Conservation (phyloP, 2,113 vertebrate species). For the Oxyruncus cristatus region DNA sequence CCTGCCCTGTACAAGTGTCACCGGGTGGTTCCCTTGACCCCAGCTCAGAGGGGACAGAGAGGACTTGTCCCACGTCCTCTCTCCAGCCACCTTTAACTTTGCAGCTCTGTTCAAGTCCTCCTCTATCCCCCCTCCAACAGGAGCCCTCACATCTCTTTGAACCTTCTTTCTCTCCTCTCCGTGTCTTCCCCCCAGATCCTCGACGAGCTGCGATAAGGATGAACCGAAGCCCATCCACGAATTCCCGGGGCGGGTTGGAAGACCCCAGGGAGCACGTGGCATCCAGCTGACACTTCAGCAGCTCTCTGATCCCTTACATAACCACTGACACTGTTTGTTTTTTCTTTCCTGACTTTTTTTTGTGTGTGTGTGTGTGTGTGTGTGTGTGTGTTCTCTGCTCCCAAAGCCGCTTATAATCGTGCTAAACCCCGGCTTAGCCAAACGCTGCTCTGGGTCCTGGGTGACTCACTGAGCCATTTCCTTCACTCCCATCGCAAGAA, state of each 20-base stretch:
- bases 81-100: not conserved
- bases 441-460: not conserved
- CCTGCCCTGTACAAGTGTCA: not conserved
- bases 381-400: not conserved
- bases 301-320: slow-evolving; percentile 1
- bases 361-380: no score
- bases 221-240: not conserved
- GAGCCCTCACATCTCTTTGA: fast-evolving
- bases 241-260: not conserved
- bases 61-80: not conserved
- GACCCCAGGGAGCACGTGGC: not conserved
- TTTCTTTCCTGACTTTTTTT: not conserved
- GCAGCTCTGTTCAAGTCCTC: not conserved
- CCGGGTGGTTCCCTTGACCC: not conserved
- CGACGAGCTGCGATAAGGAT: fast-evolving
- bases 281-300: not conserved
- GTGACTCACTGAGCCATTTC: not conserved
- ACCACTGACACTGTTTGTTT: not conserved
- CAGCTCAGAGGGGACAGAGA: not conserved
- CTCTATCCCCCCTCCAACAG: not conserved
- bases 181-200: not conserved
- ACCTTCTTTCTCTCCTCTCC: not conserved
- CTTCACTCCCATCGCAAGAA: not conserved
- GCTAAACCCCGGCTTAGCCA: slow-evolving; percentile 28
- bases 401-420: not conserved